Base-by-base conservation (phyloP, 2,113 vertebrate species). In the Erythrocercus mccallii region DNA sequence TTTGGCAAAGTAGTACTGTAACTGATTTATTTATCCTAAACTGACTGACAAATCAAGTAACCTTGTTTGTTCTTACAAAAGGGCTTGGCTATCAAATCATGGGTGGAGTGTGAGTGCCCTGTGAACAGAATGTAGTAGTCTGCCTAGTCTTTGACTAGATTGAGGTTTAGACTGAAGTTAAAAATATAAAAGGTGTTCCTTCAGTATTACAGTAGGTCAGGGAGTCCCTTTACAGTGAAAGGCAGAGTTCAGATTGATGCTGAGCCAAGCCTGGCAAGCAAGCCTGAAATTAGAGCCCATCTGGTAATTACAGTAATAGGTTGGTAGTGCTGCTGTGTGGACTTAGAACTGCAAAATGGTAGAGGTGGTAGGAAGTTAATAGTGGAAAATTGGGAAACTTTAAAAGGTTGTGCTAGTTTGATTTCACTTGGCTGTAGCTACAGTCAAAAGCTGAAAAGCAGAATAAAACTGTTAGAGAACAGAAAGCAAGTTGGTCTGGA, bases 211-310 rank as follows among this genome's bases (percentile, higher is more conserved):
- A 81, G 16, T 42, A 72, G 45, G 54, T 44, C 64, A 86, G 81
- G 69, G 81, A 91, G 79, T 85, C 65, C 31, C 50, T 93, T 76
- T 76, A 23, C 65, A 86, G 85, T 47, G 76, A 71, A 90, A 88
- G 47, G 51, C 57, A 73, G 76, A 71, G 70, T 79, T 81, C 65
- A 94, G 64, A 64, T 68, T 92, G 72, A 68, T 57, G 40, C 48
- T 83, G 72, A 95, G 79, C 90, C 81, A 88, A 83, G 64, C 44
- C 40, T 94, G 85, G 81, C 71, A 86, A 90, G 92, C 23, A 88
- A 92, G 56, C 8, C 77, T 86, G 76, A 84, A 96, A 92, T 92
- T 51, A 58, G 56, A 93, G 38, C 51, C 60, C 44, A 54, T 90
- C 76, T 93, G 71, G 74, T 90, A 57, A 82, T 91, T 80, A 91